These are phyloP conservation scores for Bostrychus sinensis DNA, from an alignment of 2,113 vertebrate genomes.

Conservation along the genomic window DNA sequence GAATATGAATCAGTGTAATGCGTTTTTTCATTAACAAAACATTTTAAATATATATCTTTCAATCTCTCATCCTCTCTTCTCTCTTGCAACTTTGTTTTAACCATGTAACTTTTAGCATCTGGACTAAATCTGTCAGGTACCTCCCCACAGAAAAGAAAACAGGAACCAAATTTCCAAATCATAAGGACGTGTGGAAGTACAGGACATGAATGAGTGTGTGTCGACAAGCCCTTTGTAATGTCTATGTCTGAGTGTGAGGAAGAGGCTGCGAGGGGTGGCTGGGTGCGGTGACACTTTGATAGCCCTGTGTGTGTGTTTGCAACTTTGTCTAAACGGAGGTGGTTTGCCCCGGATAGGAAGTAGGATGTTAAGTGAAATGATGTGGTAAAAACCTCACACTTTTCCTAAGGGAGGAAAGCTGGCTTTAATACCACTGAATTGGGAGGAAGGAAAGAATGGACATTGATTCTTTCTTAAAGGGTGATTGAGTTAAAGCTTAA, in stretches of 20 bases:
- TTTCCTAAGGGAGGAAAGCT: not conserved
- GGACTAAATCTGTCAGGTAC: constrained; percentile 49
- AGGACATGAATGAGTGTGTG: constrained; percentile 23
- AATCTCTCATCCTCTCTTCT: not conserved
- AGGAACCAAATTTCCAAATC: constrained; percentile 52
- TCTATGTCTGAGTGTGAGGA: constrained; percentile 17
- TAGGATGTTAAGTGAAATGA: constrained; percentile 19
- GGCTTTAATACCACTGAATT: not conserved
- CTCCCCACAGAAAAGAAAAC: constrained; percentile 11
- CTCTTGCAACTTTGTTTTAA: constrained; percentile 23
- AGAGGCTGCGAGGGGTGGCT: not conserved
- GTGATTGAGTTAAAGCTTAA: constrained; percentile 29
- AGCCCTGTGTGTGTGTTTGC: not conserved
- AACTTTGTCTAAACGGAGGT: constrained; percentile 4
- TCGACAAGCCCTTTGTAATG: constrained; percentile 32
- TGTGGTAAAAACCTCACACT: constrained; percentile 6
- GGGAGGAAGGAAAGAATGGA: not conserved
- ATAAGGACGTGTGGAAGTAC: constrained; percentile 43
- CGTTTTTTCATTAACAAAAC: no score
- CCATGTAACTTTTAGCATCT: constrained; percentile 55
- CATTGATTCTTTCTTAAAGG: constrained; percentile 8
- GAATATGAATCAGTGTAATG: no score
- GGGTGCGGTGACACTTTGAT: constrained; percentile 4
- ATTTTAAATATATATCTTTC: not conserved
- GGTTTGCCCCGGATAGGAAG: constrained; percentile 18